Conservation (phyloP, 1,140 invertebrate species). For the Homarus americanus region DNA sequence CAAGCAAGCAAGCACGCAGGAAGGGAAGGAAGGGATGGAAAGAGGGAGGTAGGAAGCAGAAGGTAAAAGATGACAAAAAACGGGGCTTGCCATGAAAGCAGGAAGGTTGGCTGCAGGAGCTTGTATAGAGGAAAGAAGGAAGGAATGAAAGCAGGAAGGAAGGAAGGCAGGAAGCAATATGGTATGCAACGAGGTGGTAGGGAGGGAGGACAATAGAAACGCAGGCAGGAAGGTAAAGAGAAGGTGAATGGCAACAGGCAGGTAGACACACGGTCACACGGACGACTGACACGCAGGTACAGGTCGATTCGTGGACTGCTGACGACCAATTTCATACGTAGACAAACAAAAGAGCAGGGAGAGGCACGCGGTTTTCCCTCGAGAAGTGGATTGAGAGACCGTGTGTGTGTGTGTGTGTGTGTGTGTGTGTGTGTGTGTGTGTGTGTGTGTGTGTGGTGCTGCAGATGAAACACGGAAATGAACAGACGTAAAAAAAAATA, state of each 20-base stretch:
- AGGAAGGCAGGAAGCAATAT: not conserved
- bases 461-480: no score
- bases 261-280: not conserved
- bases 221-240: not conserved
- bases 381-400: no score
- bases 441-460: no score
- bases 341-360: no score
- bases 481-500: no score
- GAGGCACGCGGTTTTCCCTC: no score
- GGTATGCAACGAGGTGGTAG: not conserved
- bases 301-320: no score
- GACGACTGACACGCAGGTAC: no score
- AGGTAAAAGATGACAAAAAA: not conserved
- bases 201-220: not conserved
- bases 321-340: no score
- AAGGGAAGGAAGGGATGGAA: not conserved
- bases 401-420: no score
- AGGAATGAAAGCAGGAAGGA: not conserved
- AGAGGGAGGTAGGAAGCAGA: not conserved
- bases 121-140: not conserved
- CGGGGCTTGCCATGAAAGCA: not conserved
- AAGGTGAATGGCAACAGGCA: not conserved
- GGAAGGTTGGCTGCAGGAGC: not conserved
- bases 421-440: no score
- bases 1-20: not conserved